phyloP scores from a whole-genome alignment of 2,888 invertebrate genomes.

The Hypena proboscidalis region DNA sequence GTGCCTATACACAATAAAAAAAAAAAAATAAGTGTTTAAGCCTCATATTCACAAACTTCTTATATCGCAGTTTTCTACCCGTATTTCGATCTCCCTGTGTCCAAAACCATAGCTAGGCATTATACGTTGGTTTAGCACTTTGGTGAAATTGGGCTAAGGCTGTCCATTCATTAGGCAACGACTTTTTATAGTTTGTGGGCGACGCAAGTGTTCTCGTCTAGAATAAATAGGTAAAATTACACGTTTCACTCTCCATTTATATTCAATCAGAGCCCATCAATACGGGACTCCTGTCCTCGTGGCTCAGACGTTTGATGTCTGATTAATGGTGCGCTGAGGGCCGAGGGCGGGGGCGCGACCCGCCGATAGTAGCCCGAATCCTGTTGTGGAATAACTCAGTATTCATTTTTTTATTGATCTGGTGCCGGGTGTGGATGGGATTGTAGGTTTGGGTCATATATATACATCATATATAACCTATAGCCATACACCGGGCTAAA shows the following conservation, averaged over 20 bases:
- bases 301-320: constrained; percentile 45
- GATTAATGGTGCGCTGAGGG: constrained; percentile 49
- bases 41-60: no score
- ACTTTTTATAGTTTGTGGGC: no score
- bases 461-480: no score
- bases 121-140: no score
- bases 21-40: no score
- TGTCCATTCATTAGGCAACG: no score
- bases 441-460: constrained; percentile 20
- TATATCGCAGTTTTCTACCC: no score
- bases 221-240: constrained; percentile 42
- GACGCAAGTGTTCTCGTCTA: constrained; percentile 1
- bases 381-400: constrained; percentile 26
- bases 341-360: constrained; percentile 23
- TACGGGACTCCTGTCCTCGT: constrained; percentile 35
- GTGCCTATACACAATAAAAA: no score
- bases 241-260: constrained; percentile 46
- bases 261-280: constrained; percentile 46
- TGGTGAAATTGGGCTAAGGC: no score
- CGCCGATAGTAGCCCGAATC: constrained; percentile 1
- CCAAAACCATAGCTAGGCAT: no score
- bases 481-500: no score
- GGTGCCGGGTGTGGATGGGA: constrained; percentile 11
- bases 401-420: constrained; percentile 36
- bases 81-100: no score